These are phyloP conservation scores for Oenanthe oenanthe DNA, from an alignment of 2,113 vertebrate species.

Conservation along the genomic window DNA sequence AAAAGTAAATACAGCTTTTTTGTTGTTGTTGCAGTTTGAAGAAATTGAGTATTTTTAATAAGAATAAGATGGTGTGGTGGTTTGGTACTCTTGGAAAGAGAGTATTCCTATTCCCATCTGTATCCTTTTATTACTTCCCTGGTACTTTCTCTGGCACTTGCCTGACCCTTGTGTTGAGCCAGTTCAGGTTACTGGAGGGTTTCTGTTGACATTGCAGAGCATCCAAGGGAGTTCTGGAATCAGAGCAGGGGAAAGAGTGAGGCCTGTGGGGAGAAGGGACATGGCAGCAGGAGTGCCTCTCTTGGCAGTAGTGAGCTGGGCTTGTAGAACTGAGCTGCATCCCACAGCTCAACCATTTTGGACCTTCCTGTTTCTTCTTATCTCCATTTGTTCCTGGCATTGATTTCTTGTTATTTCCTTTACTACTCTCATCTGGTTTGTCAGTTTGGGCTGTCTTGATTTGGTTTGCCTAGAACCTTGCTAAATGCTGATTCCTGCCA, in stretches of 20 bases:
- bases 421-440: background rate
- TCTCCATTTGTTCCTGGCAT: background rate
- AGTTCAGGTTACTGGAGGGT: background rate
- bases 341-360: background rate
- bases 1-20: background rate
- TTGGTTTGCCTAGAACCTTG: background rate
- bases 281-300: background rate
- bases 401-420: background rate
- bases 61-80: background rate
- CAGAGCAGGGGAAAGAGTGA: background rate
- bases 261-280: background rate
- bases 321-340: background rate
- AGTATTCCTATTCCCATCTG: background rate
- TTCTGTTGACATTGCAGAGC: background rate
- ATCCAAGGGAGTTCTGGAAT: background rate
- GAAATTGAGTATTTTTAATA: background rate
- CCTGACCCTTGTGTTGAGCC: background rate
- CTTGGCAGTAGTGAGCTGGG: background rate
- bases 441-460: background rate
- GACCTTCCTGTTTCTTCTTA: background rate
- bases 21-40: background rate
- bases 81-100: background rate
- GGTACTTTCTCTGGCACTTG: background rate
- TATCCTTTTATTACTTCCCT: background rate
- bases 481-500: accelerated